These are phyloP conservation scores for Castor canadensis DNA, from an alignment of 2,113 vertebrate species.

Conservation along the genomic window DNA sequence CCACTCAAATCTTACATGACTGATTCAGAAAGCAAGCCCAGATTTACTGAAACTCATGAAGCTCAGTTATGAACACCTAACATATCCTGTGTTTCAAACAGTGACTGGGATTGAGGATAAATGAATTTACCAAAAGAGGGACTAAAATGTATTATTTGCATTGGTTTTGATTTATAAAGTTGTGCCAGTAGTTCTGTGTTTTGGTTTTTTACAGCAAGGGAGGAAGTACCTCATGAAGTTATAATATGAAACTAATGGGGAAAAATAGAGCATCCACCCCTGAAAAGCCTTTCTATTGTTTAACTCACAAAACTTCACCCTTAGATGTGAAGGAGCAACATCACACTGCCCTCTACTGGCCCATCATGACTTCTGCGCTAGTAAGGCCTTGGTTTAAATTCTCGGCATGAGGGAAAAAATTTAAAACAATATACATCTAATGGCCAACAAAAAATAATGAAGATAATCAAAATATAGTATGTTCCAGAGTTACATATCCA, in stretches of 20 bases:
- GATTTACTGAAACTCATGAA: constrained; percentile 79
- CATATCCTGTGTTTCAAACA: constrained; percentile 67
- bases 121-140: background rate
- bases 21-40: constrained; percentile 76
- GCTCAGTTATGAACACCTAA: constrained; percentile 80
- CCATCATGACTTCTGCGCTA: constrained; percentile 34
- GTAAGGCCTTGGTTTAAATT: background rate
- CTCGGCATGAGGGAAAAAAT: background rate
- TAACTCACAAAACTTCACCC: constrained; percentile 50
- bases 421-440: background rate
- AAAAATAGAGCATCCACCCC: background rate
- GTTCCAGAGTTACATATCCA: background rate
- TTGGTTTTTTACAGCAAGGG: background rate
- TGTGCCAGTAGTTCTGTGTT: background rate
- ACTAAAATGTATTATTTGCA: background rate
- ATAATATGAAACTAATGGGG: constrained; percentile 58
- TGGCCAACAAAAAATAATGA: background rate
- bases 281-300: constrained; percentile 64
- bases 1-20: constrained; percentile 68
- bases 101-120: constrained; percentile 11
- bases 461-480: background rate
- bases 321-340: constrained; percentile 43
- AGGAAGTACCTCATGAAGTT: constrained; percentile 3
- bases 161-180: background rate
- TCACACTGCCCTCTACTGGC: constrained; percentile 81